Conservation (phyloP, 2,888 invertebrate species). For the Teleiodes luculella region DNA sequence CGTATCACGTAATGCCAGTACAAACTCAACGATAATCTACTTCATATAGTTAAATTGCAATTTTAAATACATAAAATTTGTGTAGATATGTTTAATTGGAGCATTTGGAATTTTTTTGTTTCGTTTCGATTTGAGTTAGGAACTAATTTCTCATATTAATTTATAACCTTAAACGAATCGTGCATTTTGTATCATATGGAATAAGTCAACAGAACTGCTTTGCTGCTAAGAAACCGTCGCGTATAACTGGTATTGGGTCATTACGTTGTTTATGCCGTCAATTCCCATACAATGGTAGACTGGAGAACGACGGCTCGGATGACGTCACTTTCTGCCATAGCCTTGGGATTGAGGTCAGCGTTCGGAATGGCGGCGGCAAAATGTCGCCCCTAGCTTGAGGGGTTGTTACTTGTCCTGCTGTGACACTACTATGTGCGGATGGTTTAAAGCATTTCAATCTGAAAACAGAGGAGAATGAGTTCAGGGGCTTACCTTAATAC, state of each 20-base stretch:
- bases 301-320: conserved; percentile 43
- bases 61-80: background rate
- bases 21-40: conserved; percentile 44
- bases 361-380: conserved; percentile 63
- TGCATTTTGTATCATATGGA: background rate
- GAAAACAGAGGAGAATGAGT: background rate
- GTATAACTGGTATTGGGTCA: background rate
- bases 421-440: background rate
- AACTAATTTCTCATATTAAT: too few relatives aligned
- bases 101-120: too few relatives aligned
- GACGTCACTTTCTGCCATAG: conserved; percentile 67
- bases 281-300: conserved; percentile 65
- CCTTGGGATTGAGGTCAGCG: conserved; percentile 73
- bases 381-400: conserved; percentile 62
- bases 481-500: conserved; percentile 94
- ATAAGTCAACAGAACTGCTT: background rate
- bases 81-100: background rate
- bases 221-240: background rate
- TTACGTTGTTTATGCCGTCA: conserved; percentile 50
- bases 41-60: background rate
- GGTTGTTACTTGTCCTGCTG: conserved; percentile 36
- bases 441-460: background rate
- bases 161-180: background rate
- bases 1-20: conserved; percentile 50
- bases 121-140: too few relatives aligned